Conservation (phyloP, 2,113 vertebrate species). For the Pteropus alecto region DNA sequence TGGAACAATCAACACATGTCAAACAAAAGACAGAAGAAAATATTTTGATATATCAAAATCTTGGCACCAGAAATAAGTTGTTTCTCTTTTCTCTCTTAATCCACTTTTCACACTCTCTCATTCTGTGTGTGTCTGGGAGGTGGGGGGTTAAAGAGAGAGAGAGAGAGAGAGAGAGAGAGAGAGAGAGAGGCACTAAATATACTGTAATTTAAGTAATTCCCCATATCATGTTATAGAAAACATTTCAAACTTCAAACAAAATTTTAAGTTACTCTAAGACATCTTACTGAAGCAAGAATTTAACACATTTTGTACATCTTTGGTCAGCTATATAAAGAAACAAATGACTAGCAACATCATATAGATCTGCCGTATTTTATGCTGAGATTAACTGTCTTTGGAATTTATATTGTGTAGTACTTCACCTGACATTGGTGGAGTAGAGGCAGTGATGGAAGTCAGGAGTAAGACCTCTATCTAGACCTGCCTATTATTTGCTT, state of each 20-base stretch:
- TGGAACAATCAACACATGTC: accelerated
- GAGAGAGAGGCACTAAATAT: neutral
- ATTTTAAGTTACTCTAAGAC: neutral
- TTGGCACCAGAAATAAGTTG: neutral
- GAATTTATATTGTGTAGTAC: neutral
- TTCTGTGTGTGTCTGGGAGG: neutral
- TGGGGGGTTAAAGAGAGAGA: neutral
- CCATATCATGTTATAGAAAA: neutral
- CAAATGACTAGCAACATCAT: neutral
- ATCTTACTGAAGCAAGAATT: neutral
- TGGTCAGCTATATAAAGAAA: neutral
- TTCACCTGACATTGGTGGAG: neutral
- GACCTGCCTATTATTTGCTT: neutral
- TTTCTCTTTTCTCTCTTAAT: neutral
- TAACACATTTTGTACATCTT: neutral
- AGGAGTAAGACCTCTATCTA: neutral
- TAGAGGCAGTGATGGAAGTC: accelerated
- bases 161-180: too few species aligned
- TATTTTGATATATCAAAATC: neutral
- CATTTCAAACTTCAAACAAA: neutral
- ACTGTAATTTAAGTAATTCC: neutral
- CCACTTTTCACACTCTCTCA: neutral
- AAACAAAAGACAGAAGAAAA: neutral
- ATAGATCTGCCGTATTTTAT: neutral
- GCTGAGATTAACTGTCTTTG: neutral